phyloP scores from a whole-genome alignment of 2,888 invertebrate genomes.

The Drosophila tanythrix region DNA sequence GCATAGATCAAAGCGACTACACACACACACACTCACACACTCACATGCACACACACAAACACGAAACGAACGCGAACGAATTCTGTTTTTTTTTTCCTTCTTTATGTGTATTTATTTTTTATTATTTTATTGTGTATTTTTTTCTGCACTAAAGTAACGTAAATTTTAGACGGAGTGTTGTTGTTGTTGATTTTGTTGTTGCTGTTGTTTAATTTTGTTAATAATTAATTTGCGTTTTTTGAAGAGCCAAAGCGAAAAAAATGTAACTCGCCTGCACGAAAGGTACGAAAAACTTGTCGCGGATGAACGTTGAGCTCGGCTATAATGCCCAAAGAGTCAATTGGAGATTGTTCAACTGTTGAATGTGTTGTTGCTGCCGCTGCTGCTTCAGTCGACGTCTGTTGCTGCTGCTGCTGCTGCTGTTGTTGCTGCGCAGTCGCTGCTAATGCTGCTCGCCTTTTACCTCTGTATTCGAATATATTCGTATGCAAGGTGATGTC shows the following conservation, averaged over 20 bases:
- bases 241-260: constrained; percentile 49
- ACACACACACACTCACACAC: constrained; percentile 26
- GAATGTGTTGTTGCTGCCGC: constrained; percentile 67
- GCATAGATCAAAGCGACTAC: constrained; percentile 17
- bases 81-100: constrained; percentile 54
- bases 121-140: constrained; percentile 15
- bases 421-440: constrained; percentile 37
- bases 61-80: constrained; percentile 62
- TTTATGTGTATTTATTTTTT: constrained; percentile 32
- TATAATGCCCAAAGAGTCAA: constrained; percentile 82
- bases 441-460: constrained; percentile 30
- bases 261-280: constrained; percentile 72
- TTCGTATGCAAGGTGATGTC: constrained; percentile 35
- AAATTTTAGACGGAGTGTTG: constrained; percentile 4
- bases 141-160: constrained; percentile 49
- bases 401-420: constrained; percentile 29
- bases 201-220: constrained; percentile 17
- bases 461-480: constrained; percentile 23
- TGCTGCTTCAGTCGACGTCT: constrained; percentile 27
- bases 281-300: constrained; percentile 84
- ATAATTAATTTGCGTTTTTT: constrained; percentile 30
- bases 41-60: constrained; percentile 29
- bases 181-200: constrained; percentile 14
- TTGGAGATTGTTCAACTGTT: constrained; percentile 81
- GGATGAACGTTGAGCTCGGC: constrained; percentile 80